Evolutionary conservation across 2,888 invertebrate species (phyloP), one percentile per base, ranked within the genome.

Genomic region (Luperina testacea): DNA sequence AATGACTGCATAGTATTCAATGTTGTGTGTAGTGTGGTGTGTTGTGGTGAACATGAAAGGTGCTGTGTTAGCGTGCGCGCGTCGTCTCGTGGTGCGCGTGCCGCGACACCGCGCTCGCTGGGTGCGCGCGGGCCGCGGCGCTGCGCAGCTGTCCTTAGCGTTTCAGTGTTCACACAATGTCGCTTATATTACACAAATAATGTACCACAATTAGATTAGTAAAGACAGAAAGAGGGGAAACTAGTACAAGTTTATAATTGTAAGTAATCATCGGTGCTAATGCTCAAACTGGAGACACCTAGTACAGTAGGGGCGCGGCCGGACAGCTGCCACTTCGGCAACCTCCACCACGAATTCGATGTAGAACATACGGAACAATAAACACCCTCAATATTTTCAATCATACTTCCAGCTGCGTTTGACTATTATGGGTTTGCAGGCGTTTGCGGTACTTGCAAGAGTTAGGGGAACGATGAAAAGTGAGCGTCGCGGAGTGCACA

Each of bases 291-390:
- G 81, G 73, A 79, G 67, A 81, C 77, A 84, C 73, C 77, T 77
- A 72, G 72, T 80, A 79, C 53, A 64, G 45, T 59, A 73, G 53
- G 51, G 53, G 75, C 72, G 84, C 80, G 78, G 69, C 61, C 77
- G 57, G 59, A 63, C 88, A 77, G 67, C 88, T 78, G 88, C 77
- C 88, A 82, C 88, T 80, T 82, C 80, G 69, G 64, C 68, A 48
- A 57, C 27, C 65, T 75, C 45, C 45, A 48, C 67, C 78, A 70
- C 32, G 0, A 27, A 38, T 32, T 45, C 42, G 8, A 20, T 42
- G 3, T 6, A 59, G 48, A 24, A 48, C 48, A 38, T 65, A 57
- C 48, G 4, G 74, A 63, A 75, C 63, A 51, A 38, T 74, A 24
- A 64, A 32, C 9, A 53, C 51, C 2, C 11, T 51, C 20, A 15